Percentiles rank a stretch among this genome's conserved stretches.
Evolutionary conservation across 2,797 vertebrate species (phyloP).

Genomic region (Heliangelus exortis): DNA sequence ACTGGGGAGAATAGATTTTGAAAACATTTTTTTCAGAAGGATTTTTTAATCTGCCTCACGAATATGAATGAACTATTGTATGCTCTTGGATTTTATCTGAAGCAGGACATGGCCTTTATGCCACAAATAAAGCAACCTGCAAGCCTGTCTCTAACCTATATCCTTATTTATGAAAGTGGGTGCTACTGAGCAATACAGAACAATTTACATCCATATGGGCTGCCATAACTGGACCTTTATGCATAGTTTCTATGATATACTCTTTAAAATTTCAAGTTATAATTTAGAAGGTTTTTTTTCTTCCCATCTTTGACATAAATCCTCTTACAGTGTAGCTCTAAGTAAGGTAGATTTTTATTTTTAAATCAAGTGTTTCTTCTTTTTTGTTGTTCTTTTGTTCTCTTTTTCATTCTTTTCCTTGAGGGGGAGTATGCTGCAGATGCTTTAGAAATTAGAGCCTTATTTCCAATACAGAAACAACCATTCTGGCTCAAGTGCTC

Average conservation of each 20-base stretch:
- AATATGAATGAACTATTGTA: neutral
- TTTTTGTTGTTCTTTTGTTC: neutral
- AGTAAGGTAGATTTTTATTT: neutral
- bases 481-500: neutral
- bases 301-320: neutral
- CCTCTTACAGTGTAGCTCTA: neutral
- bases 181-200: neutral
- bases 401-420: neutral
- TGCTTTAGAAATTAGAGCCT: constrained; percentile 27
- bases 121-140: neutral
- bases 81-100: neutral
- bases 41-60: neutral
- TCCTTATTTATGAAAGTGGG: neutral
- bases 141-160: neutral
- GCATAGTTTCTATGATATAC: neutral
- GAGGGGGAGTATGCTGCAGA: neutral
- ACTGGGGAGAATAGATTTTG: neutral
- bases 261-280: constrained; percentile 2
- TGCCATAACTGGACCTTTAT: neutral
- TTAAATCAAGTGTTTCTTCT: neutral
- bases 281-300: neutral
- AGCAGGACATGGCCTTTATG: neutral
- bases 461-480: constrained; percentile 30
- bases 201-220: neutral
- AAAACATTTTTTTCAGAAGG: neutral